phyloP scores from a whole-genome alignment of 1,140 invertebrate genomes.

The Trypoxylus dichotomus region DNA sequence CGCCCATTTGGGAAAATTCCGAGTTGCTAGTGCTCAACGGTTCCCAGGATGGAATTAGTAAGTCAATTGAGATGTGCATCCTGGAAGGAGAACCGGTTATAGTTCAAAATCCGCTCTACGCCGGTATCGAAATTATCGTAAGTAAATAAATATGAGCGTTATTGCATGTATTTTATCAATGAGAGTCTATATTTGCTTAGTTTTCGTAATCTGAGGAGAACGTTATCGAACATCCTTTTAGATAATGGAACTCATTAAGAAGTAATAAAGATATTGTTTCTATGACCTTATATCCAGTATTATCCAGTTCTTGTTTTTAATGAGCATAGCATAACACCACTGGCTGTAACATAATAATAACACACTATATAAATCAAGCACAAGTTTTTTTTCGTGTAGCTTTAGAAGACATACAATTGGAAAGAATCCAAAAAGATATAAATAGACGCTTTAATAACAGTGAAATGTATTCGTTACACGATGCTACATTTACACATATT shows the following conservation, averaged over 20 bases:
- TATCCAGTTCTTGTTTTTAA: constrained; percentile 3
- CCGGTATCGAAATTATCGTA: constrained; percentile 70
- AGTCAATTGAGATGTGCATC: constrained; percentile 68
- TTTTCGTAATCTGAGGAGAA: background rate
- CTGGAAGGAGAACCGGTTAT: constrained; percentile 69
- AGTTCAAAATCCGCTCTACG: constrained; percentile 70
- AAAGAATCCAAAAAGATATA: background rate
- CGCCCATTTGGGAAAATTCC: constrained; percentile 63
- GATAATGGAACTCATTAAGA: background rate
- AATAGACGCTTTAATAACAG: background rate
- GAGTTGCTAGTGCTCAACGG: constrained; percentile 72
- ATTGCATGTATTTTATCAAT: background rate
- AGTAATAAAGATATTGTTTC: background rate
- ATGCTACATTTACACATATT: no score
- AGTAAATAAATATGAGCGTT: no score
- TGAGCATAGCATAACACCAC: background rate
- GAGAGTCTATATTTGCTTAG: background rate
- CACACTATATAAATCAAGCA: background rate
- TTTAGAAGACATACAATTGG: background rate
- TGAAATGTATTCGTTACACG: background rate
- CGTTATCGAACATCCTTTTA: background rate
- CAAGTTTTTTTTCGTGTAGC: background rate
- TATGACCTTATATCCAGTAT: background rate
- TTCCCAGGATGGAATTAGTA: constrained; percentile 76
- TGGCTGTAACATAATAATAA: background rate